Evolutionary conservation across 2,113 vertebrate genomes (phyloP), one percentile per base, ranked within the genome.

Genomic region (Myrmecobius fasciatus): DNA sequence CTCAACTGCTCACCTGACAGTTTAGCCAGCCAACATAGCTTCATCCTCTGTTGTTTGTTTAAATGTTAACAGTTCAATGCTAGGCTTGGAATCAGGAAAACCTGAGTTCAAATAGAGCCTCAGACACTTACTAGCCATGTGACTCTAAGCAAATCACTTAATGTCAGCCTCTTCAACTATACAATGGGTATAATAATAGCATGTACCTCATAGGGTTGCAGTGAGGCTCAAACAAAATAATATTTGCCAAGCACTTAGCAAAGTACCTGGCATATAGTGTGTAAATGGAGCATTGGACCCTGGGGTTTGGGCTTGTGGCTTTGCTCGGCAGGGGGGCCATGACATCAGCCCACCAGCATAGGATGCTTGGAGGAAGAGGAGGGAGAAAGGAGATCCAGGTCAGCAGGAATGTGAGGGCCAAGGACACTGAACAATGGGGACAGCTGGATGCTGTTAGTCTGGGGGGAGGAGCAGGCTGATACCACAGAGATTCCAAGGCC

Each of bases 401-500:
- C 56, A 12, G 36, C 5, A 6, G 22, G 17, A 36, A 20, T 75
- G 67, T 75, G 36, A 48, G 47, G 25, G 25, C 26, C n/a, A 49
- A 48, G 43, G 25, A 28, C 4, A 28, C 14, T 47, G 89, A 28
- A 28, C 26, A 43, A 90, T 47, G 48, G 89, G 47, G 28, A 51
- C 6, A 49, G 10, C 89, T 90, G 22, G 25, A 26, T 51, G 14
- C 25, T 47, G 1, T 47, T 47, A 20, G 12, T 26, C 12, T 90
- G 25, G 89, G 47, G 88, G 88, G 24, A 10, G 24, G 89, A 25
- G 47, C 0, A 8, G 20, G 67, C 14, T 90, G 47, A 51, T 12
- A 11, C 28, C 8, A 90, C 36, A 28, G 0, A 89, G 43, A 49
- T 90, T 47, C 25, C 95, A 94, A 95, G 96, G 96, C 11, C 3